Base-by-base conservation (phyloP, 2,113 vertebrate genomes). In the Puntigrus tetrazona region DNA sequence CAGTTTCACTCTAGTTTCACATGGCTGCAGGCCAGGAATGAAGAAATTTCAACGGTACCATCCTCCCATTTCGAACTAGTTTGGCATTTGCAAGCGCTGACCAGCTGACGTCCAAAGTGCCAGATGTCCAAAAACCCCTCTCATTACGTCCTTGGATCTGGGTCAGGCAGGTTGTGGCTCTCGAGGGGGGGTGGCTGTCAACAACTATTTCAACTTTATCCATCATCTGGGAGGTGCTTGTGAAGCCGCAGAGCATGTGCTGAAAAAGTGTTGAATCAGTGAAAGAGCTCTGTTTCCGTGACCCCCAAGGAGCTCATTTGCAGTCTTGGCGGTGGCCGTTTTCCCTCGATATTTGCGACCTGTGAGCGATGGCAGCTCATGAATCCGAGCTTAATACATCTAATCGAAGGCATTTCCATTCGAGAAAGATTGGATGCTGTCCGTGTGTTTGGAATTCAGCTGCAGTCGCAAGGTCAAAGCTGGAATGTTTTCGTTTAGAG, bases 221-320 rank as follows among this genome's bases (percentile, higher is more conserved):
- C 83, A 85, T 92, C 89, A 91, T 65, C 70, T 52, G 1, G 69
- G 31, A 72, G 27, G 29, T 38, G 72, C 80, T 88, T 43, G 75
- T 74, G 43, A 61, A 72, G 61, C 83, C 74, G 41, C 27, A 81
- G 78, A 50, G 82, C 67, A 59, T 76, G 85, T 85, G 36, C 88
- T 88, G 31, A 85, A 77, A 47, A 84, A 88, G 88, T 87, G 82
- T 89, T 88, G 89, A 86, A 90, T 86, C 88, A 77, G 86, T 78
- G 86, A 88, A 82, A 78, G 85, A 87, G 87, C 50, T 41, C 31
- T 67, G 20, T 52, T 84, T 73, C 38, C 7, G 29, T 86, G 78
- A 88, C 86, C 86, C 83, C 67, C 84, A 52, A 87, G 84, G 85
- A 88, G 67, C 79, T 89, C 88, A 87, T 36, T 79, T 83, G 89